phyloP scores from a whole-genome alignment of 2,113 vertebrate species.

The Pseudorhombus dupliciocellatus region DNA sequence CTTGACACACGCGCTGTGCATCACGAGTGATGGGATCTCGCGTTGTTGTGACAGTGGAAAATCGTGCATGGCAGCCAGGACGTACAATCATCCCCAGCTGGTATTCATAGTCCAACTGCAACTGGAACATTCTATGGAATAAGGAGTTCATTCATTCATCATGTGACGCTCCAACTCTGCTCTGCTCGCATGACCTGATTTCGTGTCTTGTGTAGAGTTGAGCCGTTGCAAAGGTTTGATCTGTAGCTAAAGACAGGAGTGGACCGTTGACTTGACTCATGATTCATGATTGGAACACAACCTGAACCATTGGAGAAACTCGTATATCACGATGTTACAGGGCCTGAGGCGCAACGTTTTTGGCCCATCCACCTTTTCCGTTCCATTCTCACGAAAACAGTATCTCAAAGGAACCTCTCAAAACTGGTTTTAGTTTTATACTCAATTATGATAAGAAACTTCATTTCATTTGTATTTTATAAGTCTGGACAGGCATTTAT shows the following conservation, averaged over 20 bases:
- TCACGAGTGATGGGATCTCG: constrained; percentile 66
- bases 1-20: constrained; percentile 34
- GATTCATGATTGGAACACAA: background rate
- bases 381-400: no score
- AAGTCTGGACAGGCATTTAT: no score
- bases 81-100: constrained; percentile 65
- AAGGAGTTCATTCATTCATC: constrained; percentile 75
- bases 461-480: no score
- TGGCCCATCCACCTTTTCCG: no score
- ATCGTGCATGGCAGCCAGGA: constrained; percentile 61
- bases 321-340: no score
- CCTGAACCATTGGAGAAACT: no score
- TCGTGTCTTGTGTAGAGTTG: constrained; percentile 23
- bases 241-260: background rate
- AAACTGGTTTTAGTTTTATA: no score
- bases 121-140: constrained; percentile 72
- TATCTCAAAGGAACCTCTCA: no score
- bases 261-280: background rate
- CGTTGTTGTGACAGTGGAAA: constrained; percentile 67
- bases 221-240: background rate
- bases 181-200: constrained; percentile 70
- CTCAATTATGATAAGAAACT: no score
- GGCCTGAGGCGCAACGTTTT: no score
- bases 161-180: constrained; percentile 59
- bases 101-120: constrained; percentile 73